A percentile compares a stretch with the other conserved stretches of the same genome.
These are phyloP conservation scores for Poecile atricapillus DNA, from an alignment of 2,113 vertebrate genomes.

Conservation along the genomic window DNA sequence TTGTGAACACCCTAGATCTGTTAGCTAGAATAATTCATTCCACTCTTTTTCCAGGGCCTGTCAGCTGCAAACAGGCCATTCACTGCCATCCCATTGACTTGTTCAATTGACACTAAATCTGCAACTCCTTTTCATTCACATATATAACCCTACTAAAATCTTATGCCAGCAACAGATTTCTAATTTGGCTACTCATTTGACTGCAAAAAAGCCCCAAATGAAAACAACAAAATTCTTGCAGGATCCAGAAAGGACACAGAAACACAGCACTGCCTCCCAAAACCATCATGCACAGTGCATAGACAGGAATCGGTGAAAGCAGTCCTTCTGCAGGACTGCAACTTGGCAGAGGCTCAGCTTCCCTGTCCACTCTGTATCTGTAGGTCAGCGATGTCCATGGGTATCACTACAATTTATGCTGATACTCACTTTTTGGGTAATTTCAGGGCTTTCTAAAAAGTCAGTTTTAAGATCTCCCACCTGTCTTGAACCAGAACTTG, in stretches of 20 bases:
- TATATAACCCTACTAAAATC: not conserved
- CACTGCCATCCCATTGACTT: not conserved
- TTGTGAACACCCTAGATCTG: not conserved
- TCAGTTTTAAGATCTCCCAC: not conserved
- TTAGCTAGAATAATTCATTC: not conserved
- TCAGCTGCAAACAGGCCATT: not conserved
- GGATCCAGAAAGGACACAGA: not conserved
- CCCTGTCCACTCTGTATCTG: not conserved
- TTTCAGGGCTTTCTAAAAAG: not conserved
- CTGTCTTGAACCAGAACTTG: not conserved
- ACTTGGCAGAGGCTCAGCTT: not conserved
- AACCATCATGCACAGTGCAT: not conserved
- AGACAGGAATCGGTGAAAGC: not conserved
- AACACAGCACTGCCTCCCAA: not conserved
- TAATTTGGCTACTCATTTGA: not conserved
- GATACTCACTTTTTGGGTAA: not conserved
- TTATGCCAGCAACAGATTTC: not conserved
- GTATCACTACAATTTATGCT: not conserved
- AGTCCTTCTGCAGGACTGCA: not conserved
- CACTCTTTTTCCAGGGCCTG: not conserved
- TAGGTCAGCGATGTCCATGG: rapidly evolving
- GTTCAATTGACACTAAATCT: not conserved
- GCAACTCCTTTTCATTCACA: not conserved
- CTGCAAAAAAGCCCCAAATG: not conserved
- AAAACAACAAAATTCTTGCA: not conserved